Evolutionary conservation across 2,888 invertebrate genomes (phyloP), one percentile per base, ranked within the genome.

Genomic region (Napeogenes inachia): DNA sequence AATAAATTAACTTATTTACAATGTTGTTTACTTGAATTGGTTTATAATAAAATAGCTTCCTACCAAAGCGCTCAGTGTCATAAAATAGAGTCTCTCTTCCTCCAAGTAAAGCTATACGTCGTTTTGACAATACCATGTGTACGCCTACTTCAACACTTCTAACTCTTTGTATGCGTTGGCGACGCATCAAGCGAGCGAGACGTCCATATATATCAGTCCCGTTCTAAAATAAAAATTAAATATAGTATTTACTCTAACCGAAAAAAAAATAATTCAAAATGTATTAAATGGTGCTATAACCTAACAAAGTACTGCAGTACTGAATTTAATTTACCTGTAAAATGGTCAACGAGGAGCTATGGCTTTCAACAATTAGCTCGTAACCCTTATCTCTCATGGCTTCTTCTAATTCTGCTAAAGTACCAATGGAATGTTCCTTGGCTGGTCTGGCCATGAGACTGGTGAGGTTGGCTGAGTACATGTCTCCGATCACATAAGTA

Each of bases 401-500:
- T 61, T 89, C 84, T 70, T 94, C 94, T 42, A 95, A 75, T 45
- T 93, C 93, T 57, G 91, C 90, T 56, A 95, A 78, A 6, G 93
- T 93, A 54, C 94, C 92, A 47, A 95, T 93, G 0, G 95, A 93
- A 50, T 90, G 87, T 76, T 95, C 95, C 72, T 93, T 90, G 0
- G 94, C 94, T 3, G 95, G 95, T 57, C 93, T 89, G 0, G 95
- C 95, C 62, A 95, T 89, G 33, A 95, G 85, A 3, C 95, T 95
- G 10, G 95, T 95, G 66, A 95, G 80, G 79, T 95, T 95, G 0
- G 95, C 95, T 0, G 95, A 95, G 77, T 95, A 95, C 91, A 95
- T 94, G 78, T 95, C 95, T 0, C 94, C 94, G 57, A 95, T 93
- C 4, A 95, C 94, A 77, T 95, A 95, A 0, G 95, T 95, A 2